phyloP scores from a whole-genome alignment of 2,888 invertebrate genomes.

The Cetonia aurata region DNA sequence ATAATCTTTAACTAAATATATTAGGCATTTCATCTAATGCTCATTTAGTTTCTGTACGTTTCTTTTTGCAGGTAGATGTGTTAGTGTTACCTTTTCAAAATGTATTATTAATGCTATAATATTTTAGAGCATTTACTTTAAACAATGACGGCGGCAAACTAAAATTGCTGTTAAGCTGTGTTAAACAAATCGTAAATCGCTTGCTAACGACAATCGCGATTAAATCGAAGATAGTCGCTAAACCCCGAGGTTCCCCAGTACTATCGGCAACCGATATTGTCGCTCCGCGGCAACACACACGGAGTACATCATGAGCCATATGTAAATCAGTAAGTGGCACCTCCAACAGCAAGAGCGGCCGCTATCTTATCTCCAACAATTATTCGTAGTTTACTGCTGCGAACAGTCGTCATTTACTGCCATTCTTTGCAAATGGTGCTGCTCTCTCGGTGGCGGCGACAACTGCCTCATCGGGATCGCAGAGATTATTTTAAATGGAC shows the following conservation, averaged over 20 bases:
- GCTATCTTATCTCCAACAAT: constrained; percentile 65
- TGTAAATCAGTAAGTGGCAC: constrained; percentile 63
- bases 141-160: too few species aligned
- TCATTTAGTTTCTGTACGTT: too few species aligned
- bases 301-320: constrained; percentile 60
- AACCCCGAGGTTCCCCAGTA: constrained; percentile 19
- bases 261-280: constrained; percentile 55
- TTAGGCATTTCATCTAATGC: too few species aligned
- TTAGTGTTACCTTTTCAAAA: too few species aligned
- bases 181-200: constrained; percentile 50
- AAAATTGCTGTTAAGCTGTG: constrained; percentile 35
- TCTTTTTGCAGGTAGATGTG: too few species aligned
- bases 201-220: constrained; percentile 53
- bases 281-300: constrained; percentile 59
- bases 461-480: constrained; percentile 57
- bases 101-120: too few species aligned
- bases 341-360: constrained; percentile 53
- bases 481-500: constrained; percentile 61
- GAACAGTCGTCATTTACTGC: constrained; percentile 62
- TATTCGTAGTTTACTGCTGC: constrained; percentile 63
- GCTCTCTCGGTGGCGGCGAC: constrained; percentile 47
- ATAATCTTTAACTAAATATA: too few species aligned
- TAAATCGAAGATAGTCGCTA: constrained; percentile 49
- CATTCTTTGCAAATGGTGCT: constrained; percentile 63
- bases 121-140: too few species aligned